Conservation (phyloP, 2,113 vertebrate species). For the Malaclemys terrapin region DNA sequence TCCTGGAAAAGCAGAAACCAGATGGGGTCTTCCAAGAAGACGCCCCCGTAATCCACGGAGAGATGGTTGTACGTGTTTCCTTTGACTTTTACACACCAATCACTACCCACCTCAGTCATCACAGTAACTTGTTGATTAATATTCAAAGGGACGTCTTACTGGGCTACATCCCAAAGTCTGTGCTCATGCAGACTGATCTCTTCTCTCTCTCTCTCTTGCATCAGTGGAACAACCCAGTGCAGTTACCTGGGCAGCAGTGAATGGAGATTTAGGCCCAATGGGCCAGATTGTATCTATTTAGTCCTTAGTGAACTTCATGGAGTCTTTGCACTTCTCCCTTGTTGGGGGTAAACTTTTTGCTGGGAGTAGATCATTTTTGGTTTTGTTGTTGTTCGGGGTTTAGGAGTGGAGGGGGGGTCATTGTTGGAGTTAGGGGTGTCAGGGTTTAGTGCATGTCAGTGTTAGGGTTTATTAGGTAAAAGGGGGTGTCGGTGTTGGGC, state of each 20-base stretch:
- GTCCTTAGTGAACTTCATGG: not conserved
- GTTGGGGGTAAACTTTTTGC: not conserved
- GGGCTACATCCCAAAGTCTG: not conserved
- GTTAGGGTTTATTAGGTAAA: not conserved
- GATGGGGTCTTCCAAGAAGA: conserved; percentile 88
- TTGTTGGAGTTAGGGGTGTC: not conserved
- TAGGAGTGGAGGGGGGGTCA: not conserved
- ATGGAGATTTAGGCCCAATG: not conserved
- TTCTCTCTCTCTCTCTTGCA: not conserved
- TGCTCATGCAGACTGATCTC: not conserved
- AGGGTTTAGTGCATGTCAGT: not conserved
- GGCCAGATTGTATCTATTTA: not conserved
- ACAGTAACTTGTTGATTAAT: not conserved
- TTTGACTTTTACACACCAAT: not conserved
- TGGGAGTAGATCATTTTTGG: not conserved
- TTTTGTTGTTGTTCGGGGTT: not conserved
- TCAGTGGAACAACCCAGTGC: not conserved
- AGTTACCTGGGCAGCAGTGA: not conserved
- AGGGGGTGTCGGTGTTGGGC: too few relatives aligned
- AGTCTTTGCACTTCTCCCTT: not conserved
- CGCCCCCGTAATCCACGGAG: conserved; percentile 54
- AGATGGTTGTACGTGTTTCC: conserved; percentile 83
- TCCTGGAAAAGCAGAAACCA: conserved; percentile 82
- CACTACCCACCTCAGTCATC: not conserved
- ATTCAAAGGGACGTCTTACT: not conserved